Evolutionary conservation across 2,113 vertebrate genomes (phyloP), one percentile per base, ranked within the genome.

Genomic region (Callocephalon fimbriatum): DNA sequence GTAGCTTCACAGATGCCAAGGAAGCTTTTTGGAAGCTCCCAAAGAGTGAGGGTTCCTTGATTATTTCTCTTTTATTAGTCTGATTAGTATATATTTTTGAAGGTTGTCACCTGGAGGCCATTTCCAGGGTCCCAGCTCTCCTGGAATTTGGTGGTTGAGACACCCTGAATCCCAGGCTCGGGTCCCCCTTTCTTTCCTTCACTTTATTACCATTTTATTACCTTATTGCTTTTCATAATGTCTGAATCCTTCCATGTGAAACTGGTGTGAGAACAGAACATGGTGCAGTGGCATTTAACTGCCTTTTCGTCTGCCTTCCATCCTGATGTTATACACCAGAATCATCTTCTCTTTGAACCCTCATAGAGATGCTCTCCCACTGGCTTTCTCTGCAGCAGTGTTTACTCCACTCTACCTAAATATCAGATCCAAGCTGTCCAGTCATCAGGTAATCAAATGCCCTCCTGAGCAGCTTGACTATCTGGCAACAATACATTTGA

Each of bases 211-310:
- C 42, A 2, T 7, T 58, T 77, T 9, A 10, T 5, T 10, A 1
- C 9, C 53, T 81, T 8, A 7, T 6, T 12, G 1, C 21, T 32
- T 35, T 87, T 27, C 22, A 26, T 13, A 66, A 25, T 10, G 21
- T n/a, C 38, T 32, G 37, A 13, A 12, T 14, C 16, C 21, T 22
- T n/a, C 18, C 0, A 0, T 17, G 70, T n/a, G 74, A 9, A 10
- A 51, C 26, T 25, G 51, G 6, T 44, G 37, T 45, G 86, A 35
- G 84, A 8, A 4, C 38, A 44, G 53, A 72, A 10, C 21, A 8
- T 2, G 3, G 14, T 19, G 44, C 53, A 35, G 26, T 6, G 58
- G 4, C 16, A 14, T 56, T 73, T 17, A 2, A 32, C 31, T 61
- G 44, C n/a, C 20, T 47, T 7, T 66, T 14, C 7, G 59, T 25